Evolutionary conservation across 2,888 invertebrate species (phyloP).

Genomic region (Heteropelma amictum): DNA sequence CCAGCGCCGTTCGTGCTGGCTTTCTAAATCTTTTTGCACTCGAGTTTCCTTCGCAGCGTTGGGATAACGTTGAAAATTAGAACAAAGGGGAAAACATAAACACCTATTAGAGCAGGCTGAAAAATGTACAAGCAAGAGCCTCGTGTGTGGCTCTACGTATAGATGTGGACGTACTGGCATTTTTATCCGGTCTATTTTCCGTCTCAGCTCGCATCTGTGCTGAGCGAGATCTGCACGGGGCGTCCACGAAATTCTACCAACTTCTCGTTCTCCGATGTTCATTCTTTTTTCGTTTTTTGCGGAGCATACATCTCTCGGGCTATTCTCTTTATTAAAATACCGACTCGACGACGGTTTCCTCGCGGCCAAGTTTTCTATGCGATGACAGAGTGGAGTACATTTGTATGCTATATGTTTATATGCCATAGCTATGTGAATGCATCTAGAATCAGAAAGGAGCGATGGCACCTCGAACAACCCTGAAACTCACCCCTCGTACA

Average conservation of each 20-base stretch:
- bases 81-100: slow-evolving; percentile 49
- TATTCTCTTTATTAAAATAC: slow-evolving; percentile 51
- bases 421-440: neutral
- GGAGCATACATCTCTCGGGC: slow-evolving; percentile 24
- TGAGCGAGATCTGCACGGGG: neutral
- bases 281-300: neutral
- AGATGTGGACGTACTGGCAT: slow-evolving; percentile 2
- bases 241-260: slow-evolving; percentile 35
- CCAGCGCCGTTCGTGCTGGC: neutral
- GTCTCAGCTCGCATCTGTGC: neutral
- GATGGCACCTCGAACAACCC: slow-evolving; percentile 18
- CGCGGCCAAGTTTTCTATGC: slow-evolving; percentile 18
- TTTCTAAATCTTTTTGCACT: slow-evolving; percentile 25
- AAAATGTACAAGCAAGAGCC: slow-evolving; percentile 12
- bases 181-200: slow-evolving; percentile 6
- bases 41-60: neutral
- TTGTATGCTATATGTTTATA: neutral
- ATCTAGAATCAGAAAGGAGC: neutral
- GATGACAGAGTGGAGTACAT: slow-evolving; percentile 1
- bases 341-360: slow-evolving; percentile 41
- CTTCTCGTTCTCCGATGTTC: neutral
- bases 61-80: slow-evolving; percentile 37
- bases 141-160: neutral
- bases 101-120: slow-evolving; percentile 34
- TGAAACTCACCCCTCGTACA: neutral